Conservation (phyloP, 2,797 vertebrate genomes). For the Mormyrops attenuatus region DNA sequence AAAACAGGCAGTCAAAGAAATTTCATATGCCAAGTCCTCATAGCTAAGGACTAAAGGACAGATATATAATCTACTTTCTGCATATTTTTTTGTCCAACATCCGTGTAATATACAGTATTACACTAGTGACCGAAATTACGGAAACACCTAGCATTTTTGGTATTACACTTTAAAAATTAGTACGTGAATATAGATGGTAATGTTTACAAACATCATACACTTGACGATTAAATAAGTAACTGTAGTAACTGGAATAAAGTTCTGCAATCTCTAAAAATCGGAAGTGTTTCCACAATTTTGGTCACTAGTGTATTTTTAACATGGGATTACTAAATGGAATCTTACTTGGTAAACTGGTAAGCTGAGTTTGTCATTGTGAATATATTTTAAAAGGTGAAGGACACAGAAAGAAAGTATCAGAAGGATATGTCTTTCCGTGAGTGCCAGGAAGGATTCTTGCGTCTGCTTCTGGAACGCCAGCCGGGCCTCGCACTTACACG, state of each 20-base stretch:
- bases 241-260: not conserved
- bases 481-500: constrained; percentile 86
- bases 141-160: not conserved
- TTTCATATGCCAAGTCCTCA: not conserved
- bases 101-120: not conserved
- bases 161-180: not conserved
- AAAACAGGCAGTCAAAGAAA: constrained; percentile 58
- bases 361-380: not conserved
- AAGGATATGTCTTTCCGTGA: constrained; percentile 91
- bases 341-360: not conserved
- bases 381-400: not conserved
- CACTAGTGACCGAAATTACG: not conserved
- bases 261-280: not conserved
- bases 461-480: constrained; percentile 78
- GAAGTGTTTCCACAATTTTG: not conserved
- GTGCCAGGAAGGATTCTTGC: constrained; percentile 70
- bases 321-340: not conserved
- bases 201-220: not conserved
- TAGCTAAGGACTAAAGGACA: not conserved
- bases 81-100: not conserved
- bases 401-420: constrained; percentile 23
- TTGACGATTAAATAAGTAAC: not conserved
- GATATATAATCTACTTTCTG: not conserved
- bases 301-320: not conserved
- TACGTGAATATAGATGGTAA: not conserved